Conservation (phyloP, 2,113 vertebrate genomes). For the Brachypteracias leptosomus region DNA sequence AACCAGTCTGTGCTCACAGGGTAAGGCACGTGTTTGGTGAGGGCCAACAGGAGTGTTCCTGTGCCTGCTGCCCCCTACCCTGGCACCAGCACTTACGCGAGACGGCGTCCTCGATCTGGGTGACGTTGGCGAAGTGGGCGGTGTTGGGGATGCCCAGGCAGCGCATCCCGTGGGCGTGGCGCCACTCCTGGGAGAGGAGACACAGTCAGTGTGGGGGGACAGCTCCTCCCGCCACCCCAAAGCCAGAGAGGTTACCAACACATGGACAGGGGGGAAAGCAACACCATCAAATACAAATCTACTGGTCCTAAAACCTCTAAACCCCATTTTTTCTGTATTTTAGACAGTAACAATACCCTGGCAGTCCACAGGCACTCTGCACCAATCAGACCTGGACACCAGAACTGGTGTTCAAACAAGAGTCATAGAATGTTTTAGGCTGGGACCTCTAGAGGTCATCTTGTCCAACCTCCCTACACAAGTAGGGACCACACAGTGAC, state of each 20-base stretch:
- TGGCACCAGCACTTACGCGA: constrained; percentile 81
- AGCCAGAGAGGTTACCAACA: too few relatives aligned
- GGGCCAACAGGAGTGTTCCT: accelerated
- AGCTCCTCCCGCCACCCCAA: accelerated
- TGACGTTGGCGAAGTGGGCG: constrained; percentile 97
- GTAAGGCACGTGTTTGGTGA: background rate
- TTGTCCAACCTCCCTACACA: too few relatives aligned
- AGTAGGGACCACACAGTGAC: background rate
- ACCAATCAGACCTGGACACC: background rate
- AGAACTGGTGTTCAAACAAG: background rate
- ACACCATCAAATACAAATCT: background rate
- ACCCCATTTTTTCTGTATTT: background rate
- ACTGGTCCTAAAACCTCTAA: background rate
- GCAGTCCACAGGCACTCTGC: background rate
- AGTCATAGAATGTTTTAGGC: too few relatives aligned
- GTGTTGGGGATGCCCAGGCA: constrained; percentile 98
- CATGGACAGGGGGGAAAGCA: background rate
- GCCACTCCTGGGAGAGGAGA: constrained; percentile 86
- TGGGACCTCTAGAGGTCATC: too few relatives aligned
- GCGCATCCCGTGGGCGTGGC: constrained; percentile 96
- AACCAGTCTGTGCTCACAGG: background rate
- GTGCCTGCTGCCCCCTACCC: too few relatives aligned
- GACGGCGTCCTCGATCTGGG: constrained; percentile 97
- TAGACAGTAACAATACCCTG: background rate
- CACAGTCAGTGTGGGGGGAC: background rate